These are phyloP conservation scores for Plebejus melissa DNA, from an alignment of 2,888 invertebrate species.

Conservation along the genomic window DNA sequence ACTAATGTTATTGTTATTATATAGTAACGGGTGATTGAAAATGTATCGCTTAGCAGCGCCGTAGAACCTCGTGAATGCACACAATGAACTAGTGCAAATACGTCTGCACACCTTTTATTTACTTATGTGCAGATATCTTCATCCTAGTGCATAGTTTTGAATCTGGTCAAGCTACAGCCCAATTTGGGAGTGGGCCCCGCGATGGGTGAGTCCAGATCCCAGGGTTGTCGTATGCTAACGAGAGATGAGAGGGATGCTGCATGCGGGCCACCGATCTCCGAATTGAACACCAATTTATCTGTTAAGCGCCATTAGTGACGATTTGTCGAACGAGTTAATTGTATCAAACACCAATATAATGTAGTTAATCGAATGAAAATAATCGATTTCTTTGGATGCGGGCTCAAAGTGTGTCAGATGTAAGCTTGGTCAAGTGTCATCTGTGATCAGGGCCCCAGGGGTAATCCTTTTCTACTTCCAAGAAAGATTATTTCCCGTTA, in stretches of 20 bases:
- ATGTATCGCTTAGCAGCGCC: too few species aligned
- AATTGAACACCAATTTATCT: conserved; percentile 71
- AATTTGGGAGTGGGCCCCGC: background rate
- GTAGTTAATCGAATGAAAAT: background rate
- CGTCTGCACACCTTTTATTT: too few species aligned
- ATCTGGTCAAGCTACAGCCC: background rate
- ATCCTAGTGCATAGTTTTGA: background rate
- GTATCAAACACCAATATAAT: conserved; percentile 24
- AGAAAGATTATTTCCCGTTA: background rate
- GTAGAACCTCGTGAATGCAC: too few species aligned
- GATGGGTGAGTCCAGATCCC: conserved; percentile 28
- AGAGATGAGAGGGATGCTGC: conserved; percentile 63
- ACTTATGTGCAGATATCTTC: too few species aligned
- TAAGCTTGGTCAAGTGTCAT: background rate
- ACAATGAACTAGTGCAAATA: too few species aligned
- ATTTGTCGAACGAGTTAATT: conserved; percentile 27
- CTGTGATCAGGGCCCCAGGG: background rate
- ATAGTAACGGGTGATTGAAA: too few species aligned
- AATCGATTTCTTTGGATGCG: conserved; percentile 29
- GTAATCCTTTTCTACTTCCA: background rate
- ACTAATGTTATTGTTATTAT: too few species aligned
- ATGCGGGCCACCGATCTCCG: conserved; percentile 67
- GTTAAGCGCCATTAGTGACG: conserved; percentile 45
- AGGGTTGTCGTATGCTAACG: conserved; percentile 56
- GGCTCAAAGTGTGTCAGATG: background rate